Evolutionary conservation across 2,797 vertebrate genomes (phyloP).

Genomic region (Alcedo atthis): DNA sequence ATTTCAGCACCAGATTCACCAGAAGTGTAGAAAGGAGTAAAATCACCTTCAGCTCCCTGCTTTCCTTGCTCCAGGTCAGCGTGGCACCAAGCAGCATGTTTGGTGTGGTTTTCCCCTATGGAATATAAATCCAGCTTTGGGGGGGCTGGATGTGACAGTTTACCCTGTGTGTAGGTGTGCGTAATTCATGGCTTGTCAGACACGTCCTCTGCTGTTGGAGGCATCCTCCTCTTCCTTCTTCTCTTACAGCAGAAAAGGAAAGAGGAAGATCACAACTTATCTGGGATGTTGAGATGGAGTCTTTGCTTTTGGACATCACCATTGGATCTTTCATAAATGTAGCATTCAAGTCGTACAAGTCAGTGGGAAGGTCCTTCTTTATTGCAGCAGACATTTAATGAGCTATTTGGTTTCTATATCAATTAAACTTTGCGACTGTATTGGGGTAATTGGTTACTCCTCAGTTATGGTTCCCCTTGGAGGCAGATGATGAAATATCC

Average conservation of each 20-base stretch:
- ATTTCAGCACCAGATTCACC: not conserved
- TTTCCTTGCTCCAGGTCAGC: not conserved
- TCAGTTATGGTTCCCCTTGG: not conserved
- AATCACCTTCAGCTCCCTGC: not conserved
- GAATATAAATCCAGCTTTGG: not conserved
- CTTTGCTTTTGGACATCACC: not conserved
- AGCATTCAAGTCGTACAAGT: accelerated
- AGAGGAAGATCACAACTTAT: not conserved
- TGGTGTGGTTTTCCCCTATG: not conserved
- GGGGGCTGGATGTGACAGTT: not conserved
- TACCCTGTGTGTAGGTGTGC: not conserved
- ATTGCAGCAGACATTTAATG: not conserved
- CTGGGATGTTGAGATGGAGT: not conserved
- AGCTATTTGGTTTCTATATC: not conserved
- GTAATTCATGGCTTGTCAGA: constrained; percentile 14
- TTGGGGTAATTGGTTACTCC: constrained; percentile 41
- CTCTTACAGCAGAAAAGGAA: not conserved
- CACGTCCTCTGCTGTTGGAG: not conserved
- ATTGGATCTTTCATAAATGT: not conserved
- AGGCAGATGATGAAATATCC: not conserved
- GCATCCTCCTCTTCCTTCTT: not conserved
- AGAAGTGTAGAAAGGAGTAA: not conserved
- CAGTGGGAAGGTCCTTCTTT: not conserved
- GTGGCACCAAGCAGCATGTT: accelerated
- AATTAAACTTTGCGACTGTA: constrained; percentile 8